These are phyloP conservation scores for Lampris incognitus DNA, from an alignment of 2,113 vertebrate genomes.

Conservation along the genomic window DNA sequence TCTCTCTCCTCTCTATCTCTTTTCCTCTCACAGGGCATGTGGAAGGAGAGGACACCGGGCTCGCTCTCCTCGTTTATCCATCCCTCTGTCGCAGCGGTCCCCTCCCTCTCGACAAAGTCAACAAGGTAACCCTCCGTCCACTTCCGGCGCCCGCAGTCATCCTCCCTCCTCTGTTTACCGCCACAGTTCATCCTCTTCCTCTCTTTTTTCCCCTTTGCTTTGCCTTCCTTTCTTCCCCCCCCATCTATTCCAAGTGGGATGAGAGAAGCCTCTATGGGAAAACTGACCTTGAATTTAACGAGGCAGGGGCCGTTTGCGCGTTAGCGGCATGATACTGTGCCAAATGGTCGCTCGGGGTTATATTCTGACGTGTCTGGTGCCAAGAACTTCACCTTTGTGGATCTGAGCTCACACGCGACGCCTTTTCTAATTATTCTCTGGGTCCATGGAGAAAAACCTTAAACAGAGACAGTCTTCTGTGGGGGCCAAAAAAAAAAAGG, in stretches of 20 bases:
- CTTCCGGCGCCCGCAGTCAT: conserved; percentile 42
- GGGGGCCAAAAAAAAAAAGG: too few relatives aligned
- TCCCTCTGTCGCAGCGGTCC: conserved; percentile 47
- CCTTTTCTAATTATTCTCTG: conserved; percentile 33
- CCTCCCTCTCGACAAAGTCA: conserved; percentile 23
- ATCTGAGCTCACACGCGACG: background rate
- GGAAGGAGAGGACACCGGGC: conserved; percentile 37
- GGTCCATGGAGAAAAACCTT: conserved; percentile 28
- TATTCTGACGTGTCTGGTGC: conserved; percentile 62
- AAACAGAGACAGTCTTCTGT: too few relatives aligned
- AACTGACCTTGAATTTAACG: conserved; percentile 74
- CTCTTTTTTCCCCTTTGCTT: conserved; percentile 38
- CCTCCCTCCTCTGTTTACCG: conserved; percentile 32
- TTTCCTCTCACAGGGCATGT: conserved; percentile 27
- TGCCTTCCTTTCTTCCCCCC: conserved; percentile 25
- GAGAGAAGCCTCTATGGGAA: conserved; percentile 62
- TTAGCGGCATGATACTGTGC: conserved; percentile 49
- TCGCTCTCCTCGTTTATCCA: conserved; percentile 49
- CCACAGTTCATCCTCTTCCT: conserved; percentile 55
- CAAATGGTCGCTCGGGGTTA: conserved; percentile 59
- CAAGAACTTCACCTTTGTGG: conserved; percentile 36
- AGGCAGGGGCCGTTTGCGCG: conserved; percentile 44
- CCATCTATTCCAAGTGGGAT: conserved; percentile 55
- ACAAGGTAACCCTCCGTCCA: conserved; percentile 23
- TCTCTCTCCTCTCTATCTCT: conserved; percentile 30